Evolutionary conservation across 2,797 vertebrate genomes (phyloP), one percentile per base, ranked within the genome.

Genomic region (Toxotes lorentzi): DNA sequence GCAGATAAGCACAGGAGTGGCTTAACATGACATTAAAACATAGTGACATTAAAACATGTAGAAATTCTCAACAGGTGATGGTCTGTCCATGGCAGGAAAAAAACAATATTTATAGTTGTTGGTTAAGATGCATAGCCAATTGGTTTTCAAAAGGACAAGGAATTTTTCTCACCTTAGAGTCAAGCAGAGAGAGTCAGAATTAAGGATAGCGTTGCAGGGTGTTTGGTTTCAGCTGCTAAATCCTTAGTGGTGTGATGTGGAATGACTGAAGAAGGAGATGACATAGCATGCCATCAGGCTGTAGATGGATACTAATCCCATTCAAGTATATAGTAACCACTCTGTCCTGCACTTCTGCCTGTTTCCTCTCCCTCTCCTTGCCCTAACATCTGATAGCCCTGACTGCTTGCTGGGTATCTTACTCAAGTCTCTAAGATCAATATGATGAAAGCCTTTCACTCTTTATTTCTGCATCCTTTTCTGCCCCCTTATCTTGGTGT

Each of bases 391-490:
- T 73, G 79, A 90, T 83, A 82, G 41, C 61, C 40, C 27, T 61
- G 40, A 81, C 50, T 64, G 43, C 76, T 76, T 71, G 72, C 82
- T 76, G 88, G 69, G 57, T 70, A 63, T 72, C 65, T 54, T 43
- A 65, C 67, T 82, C 50, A 72, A 30, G 60, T 74, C 64, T 81
- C 68, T 76, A 54, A 79, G 73, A 91, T 93, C 88, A 89, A 88
- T 90, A 91, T 54, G 50, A 81, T 69, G 64, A 85, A 78, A 87
- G 70, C 23, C 32, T 78, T 61, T 70, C 40, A 17, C 0, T 30
- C 64, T 69, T 74, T 64, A 45, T 67, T 67, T 38, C 30, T 61
- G 7, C 47, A 30, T 38, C n/a, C 48, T 60, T 59, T 69, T 60
- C 58, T 57, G 45, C 50, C 2, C 32, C 5, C 40, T 2, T 56